Evolutionary conservation across 1,140 invertebrate species (phyloP), one percentile per base, ranked within the genome.

Genomic region (Meloidogyne chitwoodi): DNA sequence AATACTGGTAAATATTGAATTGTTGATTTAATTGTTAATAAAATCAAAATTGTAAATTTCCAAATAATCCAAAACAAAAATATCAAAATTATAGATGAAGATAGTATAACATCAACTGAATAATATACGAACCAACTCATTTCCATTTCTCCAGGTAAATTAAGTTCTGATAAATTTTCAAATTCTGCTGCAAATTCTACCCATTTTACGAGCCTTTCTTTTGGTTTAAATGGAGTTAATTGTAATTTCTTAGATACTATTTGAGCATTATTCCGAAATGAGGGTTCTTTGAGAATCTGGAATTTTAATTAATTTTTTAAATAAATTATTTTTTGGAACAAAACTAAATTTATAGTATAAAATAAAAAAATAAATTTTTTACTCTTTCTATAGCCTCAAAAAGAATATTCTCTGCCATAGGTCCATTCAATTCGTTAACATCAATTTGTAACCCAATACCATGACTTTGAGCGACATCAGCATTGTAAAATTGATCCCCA

Each of bases 401-500:
- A 27, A 73, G 56, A 61, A 73, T 22, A 14, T 64, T 16, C 22
- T 61, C 56, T 4, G 29, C 64, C 10, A n/a, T 34, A 5, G 84
- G 68, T 10, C 66, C 76, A 29, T 79, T 80, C 44, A 85, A 62
- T 34, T 76, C 76, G 22, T 74, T 67, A 63, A 84, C 68, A 41
- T 82, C 66, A 63, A 88, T 26, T 10, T 61, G 67, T 5, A 80
- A 41, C 12, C 84, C 88, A 38, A 84, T 80, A 41, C 83, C 85
- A 14, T 82, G 63, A 19, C 76, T 76, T 16, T 74, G 62, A 1
- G 83, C 81, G 44, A 74, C 61, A 26, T 77, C 80, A 6, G 88
- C 87, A 82, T 90, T 91, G 12, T 87, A 87, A 10, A 80, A 82
- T 81, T 92, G 91, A 78, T 93, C 92, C 0, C 88, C 89, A 76